phyloP scores from a whole-genome alignment of 2,888 invertebrate genomes.

The Podotricha telesiphe region DNA sequence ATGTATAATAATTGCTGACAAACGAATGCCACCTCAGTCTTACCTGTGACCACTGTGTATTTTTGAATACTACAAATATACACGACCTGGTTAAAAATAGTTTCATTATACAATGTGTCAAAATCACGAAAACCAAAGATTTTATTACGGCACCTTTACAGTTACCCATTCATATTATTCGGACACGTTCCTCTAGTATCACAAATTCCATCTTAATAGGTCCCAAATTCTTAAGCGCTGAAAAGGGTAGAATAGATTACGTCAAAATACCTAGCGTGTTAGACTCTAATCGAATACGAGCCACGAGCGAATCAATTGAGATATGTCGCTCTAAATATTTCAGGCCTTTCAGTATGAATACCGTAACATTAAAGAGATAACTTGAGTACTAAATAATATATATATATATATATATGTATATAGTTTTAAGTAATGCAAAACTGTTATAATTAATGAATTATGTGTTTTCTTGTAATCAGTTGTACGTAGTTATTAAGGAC shows the following conservation, averaged over 20 bases:
- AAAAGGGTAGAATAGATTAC: slow-evolving; percentile 26
- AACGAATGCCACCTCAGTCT: too few relatives aligned
- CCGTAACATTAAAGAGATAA: neutral
- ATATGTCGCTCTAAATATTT: slow-evolving; percentile 27
- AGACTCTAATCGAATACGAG: slow-evolving; percentile 17
- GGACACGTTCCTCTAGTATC: slow-evolving; percentile 6
- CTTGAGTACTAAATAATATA: neutral
- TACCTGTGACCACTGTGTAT: too few relatives aligned
- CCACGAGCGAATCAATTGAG: slow-evolving; percentile 24
- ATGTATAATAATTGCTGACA: too few relatives aligned
- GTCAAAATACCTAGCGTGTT: slow-evolving; percentile 17
- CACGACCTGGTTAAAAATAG: too few relatives aligned
- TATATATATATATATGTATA: too few relatives aligned
- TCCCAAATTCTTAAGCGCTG: slow-evolving; percentile 22
- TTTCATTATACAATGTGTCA: too few relatives aligned
- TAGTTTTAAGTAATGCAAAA: too few relatives aligned
- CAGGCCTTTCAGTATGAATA: slow-evolving; percentile 15
- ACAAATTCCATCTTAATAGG: slow-evolving; percentile 19
- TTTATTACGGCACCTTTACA: neutral
- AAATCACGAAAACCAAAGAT: neutral
- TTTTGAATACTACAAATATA: too few relatives aligned
- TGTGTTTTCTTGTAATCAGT: too few relatives aligned
- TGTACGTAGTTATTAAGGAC: too few relatives aligned
- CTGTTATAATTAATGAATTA: too few relatives aligned
- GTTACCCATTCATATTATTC: neutral